Evolutionary conservation across 2,797 vertebrate genomes (phyloP).

Genomic region (Bufotes viridis): DNA sequence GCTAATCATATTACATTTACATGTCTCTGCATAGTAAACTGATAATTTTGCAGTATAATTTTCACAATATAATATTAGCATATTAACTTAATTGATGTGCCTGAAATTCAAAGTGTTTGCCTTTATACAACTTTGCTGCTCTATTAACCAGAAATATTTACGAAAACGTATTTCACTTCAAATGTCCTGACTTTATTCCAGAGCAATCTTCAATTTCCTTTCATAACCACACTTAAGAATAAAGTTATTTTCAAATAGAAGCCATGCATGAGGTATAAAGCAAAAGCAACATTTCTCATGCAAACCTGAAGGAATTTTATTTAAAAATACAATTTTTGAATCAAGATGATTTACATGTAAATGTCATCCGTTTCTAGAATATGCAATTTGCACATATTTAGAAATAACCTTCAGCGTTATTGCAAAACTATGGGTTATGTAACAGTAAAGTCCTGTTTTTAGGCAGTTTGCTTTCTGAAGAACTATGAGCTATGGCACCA

Average conservation of each 20-base stretch:
- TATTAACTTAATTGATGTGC: background rate
- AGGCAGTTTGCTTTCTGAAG: background rate
- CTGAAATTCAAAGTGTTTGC: too few relatives aligned
- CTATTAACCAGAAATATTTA: constrained; percentile 7
- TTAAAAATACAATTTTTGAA: constrained; percentile 34
- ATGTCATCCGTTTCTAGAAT: background rate
- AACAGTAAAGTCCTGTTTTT: background rate
- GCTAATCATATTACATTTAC: constrained; percentile 28
- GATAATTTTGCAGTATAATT: background rate
- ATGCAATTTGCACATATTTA: constrained; percentile 11
- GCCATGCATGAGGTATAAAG: background rate
- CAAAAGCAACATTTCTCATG: constrained; percentile 11
- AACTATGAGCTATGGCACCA: background rate
- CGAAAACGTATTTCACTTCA: background rate
- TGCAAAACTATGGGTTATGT: background rate
- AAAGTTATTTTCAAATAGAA: constrained; percentile 28
- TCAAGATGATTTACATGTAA: constrained; percentile 31
- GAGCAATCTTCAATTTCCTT: constrained; percentile 25
- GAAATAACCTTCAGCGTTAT: constrained; percentile 8
- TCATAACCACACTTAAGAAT: constrained; percentile 4
- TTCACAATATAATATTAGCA: background rate
- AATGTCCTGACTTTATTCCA: constrained; percentile 17
- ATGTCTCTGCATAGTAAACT: constrained; percentile 17
- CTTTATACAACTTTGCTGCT: background rate
- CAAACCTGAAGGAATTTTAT: constrained; percentile 34